Percentiles rank a stretch among this genome's conserved stretches.
Evolutionary conservation across 2,797 vertebrate species (phyloP).

Genomic region (Nannoperca australis): DNA sequence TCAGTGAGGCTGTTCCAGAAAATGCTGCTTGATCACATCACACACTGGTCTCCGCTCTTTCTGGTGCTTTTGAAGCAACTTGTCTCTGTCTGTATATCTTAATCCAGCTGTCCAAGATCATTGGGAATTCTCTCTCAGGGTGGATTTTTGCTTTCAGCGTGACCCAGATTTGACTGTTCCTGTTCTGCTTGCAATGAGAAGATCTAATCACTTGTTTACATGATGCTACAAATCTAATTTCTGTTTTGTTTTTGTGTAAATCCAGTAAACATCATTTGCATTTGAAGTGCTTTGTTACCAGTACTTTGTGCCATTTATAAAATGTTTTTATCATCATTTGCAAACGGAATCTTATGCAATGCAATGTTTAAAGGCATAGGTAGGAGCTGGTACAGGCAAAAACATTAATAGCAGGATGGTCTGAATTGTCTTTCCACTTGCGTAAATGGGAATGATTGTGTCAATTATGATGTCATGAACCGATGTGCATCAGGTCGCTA

Average conservation of each 20-base stretch:
- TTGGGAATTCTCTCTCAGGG: slow-evolving; percentile 51
- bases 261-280: slow-evolving; percentile 64
- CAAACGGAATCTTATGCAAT: slow-evolving; percentile 41
- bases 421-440: slow-evolving; percentile 71
- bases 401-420: slow-evolving; percentile 55
- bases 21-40: slow-evolving; percentile 52
- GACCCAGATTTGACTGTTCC: slow-evolving; percentile 67
- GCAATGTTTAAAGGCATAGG: slow-evolving; percentile 45
- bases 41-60: slow-evolving; percentile 33
- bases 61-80: slow-evolving; percentile 50
- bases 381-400: slow-evolving; percentile 39
- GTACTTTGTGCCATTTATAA: slow-evolving; percentile 37
- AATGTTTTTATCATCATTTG: slow-evolving; percentile 35
- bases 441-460: slow-evolving; percentile 74
- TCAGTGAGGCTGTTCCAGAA: slow-evolving; percentile 61
- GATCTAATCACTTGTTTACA: slow-evolving; percentile 66
- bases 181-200: slow-evolving; percentile 44
- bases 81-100: slow-evolving; percentile 45
- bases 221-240: slow-evolving; percentile 49
- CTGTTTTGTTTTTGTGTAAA: slow-evolving; percentile 68
- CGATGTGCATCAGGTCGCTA: slow-evolving; percentile 81
- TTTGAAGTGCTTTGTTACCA: slow-evolving; percentile 49
- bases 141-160: slow-evolving; percentile 49
- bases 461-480: slow-evolving; percentile 79
- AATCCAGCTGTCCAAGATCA: slow-evolving; percentile 60